Evolutionary conservation across 2,797 vertebrate species (phyloP), one percentile per base, ranked within the genome.

Genomic region (Coregonus ussuriensis): DNA sequence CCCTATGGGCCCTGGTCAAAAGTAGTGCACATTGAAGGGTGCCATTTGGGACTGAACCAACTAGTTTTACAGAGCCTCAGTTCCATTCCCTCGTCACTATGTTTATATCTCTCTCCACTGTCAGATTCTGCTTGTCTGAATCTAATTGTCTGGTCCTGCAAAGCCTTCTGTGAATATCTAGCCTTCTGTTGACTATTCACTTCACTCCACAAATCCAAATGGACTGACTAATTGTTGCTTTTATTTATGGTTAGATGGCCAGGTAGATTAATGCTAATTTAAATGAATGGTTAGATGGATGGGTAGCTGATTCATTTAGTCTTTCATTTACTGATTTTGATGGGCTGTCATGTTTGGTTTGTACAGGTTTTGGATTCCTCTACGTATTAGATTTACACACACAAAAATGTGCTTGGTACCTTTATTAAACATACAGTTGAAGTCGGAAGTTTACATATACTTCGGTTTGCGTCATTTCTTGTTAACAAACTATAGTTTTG

Each of bases 261-360:
- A 77, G 79, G 81, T 82, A 82, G 76, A 76, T 72, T 82, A 73
- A 62, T 75, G 79, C 59, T 63, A 4, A 63, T 25, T 63, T 76
- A 65, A 33, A 62, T 68, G n/a, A 1, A 4, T 81, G 79, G 80
- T 85, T 69, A 62, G 84, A 84, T 78, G 77, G 69, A 84, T 74
- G 80, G 79, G 67, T 87, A 78, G 86, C 82, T 80, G 74, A 80
- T 25, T 25, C 25, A 25, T 25, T 25, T 25, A 25, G 1, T 25
- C 25, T 25, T 85, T 82, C 76, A 47, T 79, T 84, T 82, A 85
- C 80, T 81, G 80, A 82, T 81, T 81, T 82, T 85, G 83, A 89
- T 85, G 75, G 79, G 74, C 76, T 79, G 83, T 90, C 85, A 83
- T 85, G 89, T 86, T 88, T 82, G 80, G n/a, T 62, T 62, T 70